Evolutionary conservation across 2,888 invertebrate genomes (phyloP).

Genomic region (Lordiphosa fenestrarum): DNA sequence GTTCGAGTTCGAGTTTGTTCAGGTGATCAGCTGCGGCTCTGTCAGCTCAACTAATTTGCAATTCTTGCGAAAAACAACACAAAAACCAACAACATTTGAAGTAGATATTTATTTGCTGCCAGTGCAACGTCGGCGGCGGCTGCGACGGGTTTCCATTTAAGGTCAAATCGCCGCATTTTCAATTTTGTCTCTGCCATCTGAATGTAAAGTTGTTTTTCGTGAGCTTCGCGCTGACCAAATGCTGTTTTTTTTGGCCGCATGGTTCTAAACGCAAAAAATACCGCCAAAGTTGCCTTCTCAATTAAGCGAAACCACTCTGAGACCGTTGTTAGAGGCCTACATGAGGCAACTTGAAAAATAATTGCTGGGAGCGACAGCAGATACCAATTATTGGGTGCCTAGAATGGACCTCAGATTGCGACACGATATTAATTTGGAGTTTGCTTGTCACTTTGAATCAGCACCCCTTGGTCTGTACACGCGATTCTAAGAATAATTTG

Average conservation of each 20-base stretch:
- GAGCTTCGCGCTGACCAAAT: slow-evolving; percentile 52
- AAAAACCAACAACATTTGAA: slow-evolving; percentile 43
- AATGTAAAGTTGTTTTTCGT: slow-evolving; percentile 68
- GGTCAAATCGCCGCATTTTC: slow-evolving; percentile 69
- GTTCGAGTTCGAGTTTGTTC: slow-evolving; percentile 47
- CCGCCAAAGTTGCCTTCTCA: no score
- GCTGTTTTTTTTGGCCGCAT: slow-evolving; percentile 28
- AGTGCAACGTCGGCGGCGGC: slow-evolving; percentile 34
- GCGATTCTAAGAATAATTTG: no score
- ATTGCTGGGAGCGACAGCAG: no score
- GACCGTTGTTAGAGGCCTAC: slow-evolving; percentile 15
- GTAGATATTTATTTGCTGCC: slow-evolving; percentile 59
- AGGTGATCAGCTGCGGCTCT: slow-evolving; percentile 32
- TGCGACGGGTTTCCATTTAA: slow-evolving; percentile 70
- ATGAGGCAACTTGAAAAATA: slow-evolving; percentile 12
- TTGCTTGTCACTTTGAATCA: no score
- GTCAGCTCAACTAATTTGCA: slow-evolving; percentile 65
- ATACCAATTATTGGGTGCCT: no score
- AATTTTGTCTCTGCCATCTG: slow-evolving; percentile 23
- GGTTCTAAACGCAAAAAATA: neutral
- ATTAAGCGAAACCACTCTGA: neutral
- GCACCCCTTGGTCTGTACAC: no score
- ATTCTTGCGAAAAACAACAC: slow-evolving; percentile 61
- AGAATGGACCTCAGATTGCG: no score
- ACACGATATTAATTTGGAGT: no score